Conservation (phyloP, 2,888 invertebrate genomes). For the Brenthis hecate region DNA sequence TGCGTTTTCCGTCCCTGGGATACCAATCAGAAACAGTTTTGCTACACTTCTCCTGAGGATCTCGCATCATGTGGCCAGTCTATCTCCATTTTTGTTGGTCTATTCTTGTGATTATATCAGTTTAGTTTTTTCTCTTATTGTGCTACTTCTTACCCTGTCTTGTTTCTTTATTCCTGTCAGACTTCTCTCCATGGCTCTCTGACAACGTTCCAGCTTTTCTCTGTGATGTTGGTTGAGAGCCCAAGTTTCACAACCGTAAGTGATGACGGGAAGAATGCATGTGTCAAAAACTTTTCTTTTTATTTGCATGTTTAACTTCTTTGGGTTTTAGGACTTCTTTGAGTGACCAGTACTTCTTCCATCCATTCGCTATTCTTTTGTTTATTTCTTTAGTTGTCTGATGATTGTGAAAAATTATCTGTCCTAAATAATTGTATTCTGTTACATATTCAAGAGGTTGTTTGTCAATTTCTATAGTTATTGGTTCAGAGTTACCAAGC, state of each 20-base stretch:
- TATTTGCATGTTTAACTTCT: constrained; percentile 17
- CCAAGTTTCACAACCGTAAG: constrained; percentile 33
- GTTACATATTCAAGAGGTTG: constrained; percentile 20
- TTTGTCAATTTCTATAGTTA: constrained; percentile 19
- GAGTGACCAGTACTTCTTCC: too few relatives aligned
- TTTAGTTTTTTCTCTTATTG: too few relatives aligned
- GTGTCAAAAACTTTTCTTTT: constrained; percentile 36
- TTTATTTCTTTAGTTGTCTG: constrained; percentile 10
- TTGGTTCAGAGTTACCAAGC: neutral
- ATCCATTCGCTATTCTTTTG: too few relatives aligned
- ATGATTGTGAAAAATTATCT: constrained; percentile 14
- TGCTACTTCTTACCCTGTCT: too few relatives aligned
- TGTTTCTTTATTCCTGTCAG: too few relatives aligned
- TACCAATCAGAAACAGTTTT: too few relatives aligned
- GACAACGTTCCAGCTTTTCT: constrained; percentile 10
- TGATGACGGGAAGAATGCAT: constrained; percentile 30
- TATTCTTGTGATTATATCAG: too few relatives aligned
- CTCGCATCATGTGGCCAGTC: too few relatives aligned
- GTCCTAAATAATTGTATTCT: constrained; percentile 23
- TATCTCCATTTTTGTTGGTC: too few relatives aligned
- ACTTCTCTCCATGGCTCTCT: constrained; percentile 20
- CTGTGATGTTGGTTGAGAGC: constrained; percentile 13
- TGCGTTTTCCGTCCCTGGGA: too few relatives aligned
- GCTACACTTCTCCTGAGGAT: too few relatives aligned
- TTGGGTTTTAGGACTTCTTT: neutral